Conservation (phyloP, 92 coral and sea anemone genomes). For the Scolanthus callimorphus region DNA sequence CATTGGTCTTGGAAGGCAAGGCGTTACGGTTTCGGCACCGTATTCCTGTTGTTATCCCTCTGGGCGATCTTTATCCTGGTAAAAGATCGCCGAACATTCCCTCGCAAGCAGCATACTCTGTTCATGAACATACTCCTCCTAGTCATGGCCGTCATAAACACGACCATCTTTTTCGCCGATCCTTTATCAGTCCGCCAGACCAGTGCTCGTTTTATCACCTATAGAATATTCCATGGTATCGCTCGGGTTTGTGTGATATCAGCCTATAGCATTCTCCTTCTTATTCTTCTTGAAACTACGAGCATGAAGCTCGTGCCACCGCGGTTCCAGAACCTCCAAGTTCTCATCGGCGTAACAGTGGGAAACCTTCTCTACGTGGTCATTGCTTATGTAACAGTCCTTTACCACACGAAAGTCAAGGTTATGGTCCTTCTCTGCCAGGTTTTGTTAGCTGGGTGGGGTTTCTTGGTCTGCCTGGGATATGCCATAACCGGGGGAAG, state of each 20-base stretch:
- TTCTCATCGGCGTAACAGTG: constrained; percentile 34
- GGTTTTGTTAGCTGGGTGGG: constrained; percentile 33
- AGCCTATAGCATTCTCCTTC: constrained; percentile 60
- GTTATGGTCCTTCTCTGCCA: constrained; percentile 41
- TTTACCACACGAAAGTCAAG: constrained; percentile 21
- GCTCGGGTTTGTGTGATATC: constrained; percentile 43
- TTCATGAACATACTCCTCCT: constrained; percentile 18
- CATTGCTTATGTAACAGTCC: constrained; percentile 35
- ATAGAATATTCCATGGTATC: constrained; percentile 6
- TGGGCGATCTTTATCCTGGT: constrained; percentile 3
- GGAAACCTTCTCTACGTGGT: constrained; percentile 32
- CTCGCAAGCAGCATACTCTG: constrained; percentile 10
- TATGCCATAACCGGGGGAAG: constrained; percentile 54
- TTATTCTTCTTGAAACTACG: constrained; percentile 64
- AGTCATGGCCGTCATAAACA: not conserved
- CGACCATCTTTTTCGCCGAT: constrained; percentile 13
- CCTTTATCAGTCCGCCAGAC: constrained; percentile 5
- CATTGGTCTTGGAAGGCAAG: not conserved
- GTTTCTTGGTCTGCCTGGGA: constrained; percentile 54
- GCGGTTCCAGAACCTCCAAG: constrained; percentile 49
- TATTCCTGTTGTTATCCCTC: not conserved
- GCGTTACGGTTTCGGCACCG: constrained; percentile 2
- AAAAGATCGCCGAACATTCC: not conserved
- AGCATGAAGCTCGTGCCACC: constrained; percentile 49
- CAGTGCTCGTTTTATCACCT: not conserved